Evolutionary conservation across 1,140 invertebrate species (phyloP).

Genomic region (Drosophila mauritiana): DNA sequence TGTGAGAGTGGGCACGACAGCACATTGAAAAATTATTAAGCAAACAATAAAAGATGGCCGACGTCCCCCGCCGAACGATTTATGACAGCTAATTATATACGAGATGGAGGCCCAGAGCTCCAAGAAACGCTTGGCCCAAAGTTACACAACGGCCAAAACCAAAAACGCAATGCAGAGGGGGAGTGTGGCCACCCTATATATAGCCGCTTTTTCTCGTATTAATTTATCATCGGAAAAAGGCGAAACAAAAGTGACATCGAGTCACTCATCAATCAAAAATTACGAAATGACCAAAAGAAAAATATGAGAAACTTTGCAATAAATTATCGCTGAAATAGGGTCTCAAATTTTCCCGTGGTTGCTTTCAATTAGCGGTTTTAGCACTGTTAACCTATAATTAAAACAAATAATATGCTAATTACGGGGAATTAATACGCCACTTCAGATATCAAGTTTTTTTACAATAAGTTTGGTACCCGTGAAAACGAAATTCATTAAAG

Average conservation of each 20-base stretch:
- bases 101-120: conserved; percentile 23
- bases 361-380: conserved; percentile 28
- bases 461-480: conserved; percentile 2
- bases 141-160: conserved; percentile 53
- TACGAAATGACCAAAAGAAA: conserved; percentile 58
- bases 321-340: conserved; percentile 63
- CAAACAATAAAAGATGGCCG: conserved; percentile 78
- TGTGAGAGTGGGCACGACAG: conserved; percentile 53
- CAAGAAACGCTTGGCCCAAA: conserved; percentile 47
- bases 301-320: conserved; percentile 60
- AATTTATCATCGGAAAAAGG: conserved; percentile 74
- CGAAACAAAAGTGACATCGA: conserved; percentile 71
- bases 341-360: conserved; percentile 25
- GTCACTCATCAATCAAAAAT: conserved; percentile 83
- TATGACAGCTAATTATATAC: conserved; percentile 68
- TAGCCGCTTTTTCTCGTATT: conserved; percentile 43
- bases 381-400: background rate
- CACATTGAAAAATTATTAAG: conserved; percentile 74
- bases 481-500: conserved; percentile 21
- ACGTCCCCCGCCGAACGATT: conserved; percentile 47
- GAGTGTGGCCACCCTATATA: conserved; percentile 22
- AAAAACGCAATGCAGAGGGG: conserved; percentile 35
- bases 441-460: conserved; percentile 10
- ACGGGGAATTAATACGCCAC: conserved; percentile 5
- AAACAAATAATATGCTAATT: conserved; percentile 10